Percentiles rank a stretch among this genome's conserved stretches.
These are phyloP conservation scores for Sialis fuliginosa DNA, from an alignment of 2,888 invertebrate species.

Conservation along the genomic window DNA sequence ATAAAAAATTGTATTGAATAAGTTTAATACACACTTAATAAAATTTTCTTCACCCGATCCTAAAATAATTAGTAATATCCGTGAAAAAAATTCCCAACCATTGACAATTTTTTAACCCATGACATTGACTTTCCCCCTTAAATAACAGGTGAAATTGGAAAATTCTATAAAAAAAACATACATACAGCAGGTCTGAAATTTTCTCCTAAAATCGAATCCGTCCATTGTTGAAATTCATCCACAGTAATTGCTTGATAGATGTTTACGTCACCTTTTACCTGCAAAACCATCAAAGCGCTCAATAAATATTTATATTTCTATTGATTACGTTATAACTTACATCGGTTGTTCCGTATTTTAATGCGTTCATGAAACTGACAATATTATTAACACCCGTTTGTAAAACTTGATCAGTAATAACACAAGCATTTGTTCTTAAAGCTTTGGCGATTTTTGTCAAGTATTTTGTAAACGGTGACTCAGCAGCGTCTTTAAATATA, in stretches of 20 bases:
- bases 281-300: too few relatives aligned
- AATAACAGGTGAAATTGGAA: too few relatives aligned
- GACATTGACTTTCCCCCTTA: too few relatives aligned
- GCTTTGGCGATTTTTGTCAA: not conserved
- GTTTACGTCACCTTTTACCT: not conserved
- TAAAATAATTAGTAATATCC: too few relatives aligned
- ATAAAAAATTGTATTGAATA: too few relatives aligned
- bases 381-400: not conserved
- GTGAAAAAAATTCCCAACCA: too few relatives aligned
- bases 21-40: too few relatives aligned
- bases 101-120: too few relatives aligned
- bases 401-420: not conserved
- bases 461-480: not conserved
- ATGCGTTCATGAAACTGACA: not conserved
- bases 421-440: not conserved
- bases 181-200: constrained; percentile 5
- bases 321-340: too few relatives aligned
- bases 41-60: too few relatives aligned
- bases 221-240: constrained; percentile 14
- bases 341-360: not conserved
- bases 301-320: too few relatives aligned
- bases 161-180: not conserved
- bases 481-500: not conserved
- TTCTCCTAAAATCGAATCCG: constrained; percentile 10
- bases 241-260: constrained; percentile 6